A percentile compares a stretch with the other conserved stretches of the same genome.
Conservation (phyloP, 2,797 vertebrate genomes). For the Morus bassanus region DNA sequence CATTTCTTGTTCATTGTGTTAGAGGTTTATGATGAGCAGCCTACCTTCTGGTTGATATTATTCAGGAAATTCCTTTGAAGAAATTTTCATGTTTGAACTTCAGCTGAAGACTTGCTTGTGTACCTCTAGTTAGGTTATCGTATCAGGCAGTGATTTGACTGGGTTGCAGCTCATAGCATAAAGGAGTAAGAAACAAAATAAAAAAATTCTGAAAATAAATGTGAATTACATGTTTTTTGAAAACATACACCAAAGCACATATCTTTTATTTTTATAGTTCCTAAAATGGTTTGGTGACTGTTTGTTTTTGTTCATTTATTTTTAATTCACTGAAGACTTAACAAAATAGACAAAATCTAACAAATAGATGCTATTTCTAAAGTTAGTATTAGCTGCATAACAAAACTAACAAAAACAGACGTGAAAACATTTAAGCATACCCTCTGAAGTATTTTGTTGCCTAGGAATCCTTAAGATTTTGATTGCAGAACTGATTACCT, state of each 20-base stretch:
- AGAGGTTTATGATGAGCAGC: not conserved
- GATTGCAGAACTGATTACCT: not conserved
- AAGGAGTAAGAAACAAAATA: not conserved
- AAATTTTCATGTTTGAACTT: not conserved
- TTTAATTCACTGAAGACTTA: not conserved
- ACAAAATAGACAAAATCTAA: not conserved
- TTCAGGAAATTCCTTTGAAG: not conserved
- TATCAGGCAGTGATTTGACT: not conserved
- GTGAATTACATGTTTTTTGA: not conserved
- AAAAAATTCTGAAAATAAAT: not conserved
- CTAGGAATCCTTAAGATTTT: not conserved
- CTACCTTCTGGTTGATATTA: not conserved
- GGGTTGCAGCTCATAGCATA: not conserved
- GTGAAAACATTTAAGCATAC: not conserved
- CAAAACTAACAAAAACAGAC: not conserved
- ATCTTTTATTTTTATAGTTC: not conserved
- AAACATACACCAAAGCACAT: not conserved
- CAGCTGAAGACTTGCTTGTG: not conserved
- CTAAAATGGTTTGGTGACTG: not conserved
- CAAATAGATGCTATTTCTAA: not conserved
- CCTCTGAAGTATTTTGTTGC: not conserved
- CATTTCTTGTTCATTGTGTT: not conserved
- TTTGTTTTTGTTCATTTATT: not conserved
- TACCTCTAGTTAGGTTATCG: not conserved
- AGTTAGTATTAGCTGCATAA: not conserved